phyloP scores from a whole-genome alignment of 2,888 invertebrate genomes.

The Calephelis perditalis region DNA sequence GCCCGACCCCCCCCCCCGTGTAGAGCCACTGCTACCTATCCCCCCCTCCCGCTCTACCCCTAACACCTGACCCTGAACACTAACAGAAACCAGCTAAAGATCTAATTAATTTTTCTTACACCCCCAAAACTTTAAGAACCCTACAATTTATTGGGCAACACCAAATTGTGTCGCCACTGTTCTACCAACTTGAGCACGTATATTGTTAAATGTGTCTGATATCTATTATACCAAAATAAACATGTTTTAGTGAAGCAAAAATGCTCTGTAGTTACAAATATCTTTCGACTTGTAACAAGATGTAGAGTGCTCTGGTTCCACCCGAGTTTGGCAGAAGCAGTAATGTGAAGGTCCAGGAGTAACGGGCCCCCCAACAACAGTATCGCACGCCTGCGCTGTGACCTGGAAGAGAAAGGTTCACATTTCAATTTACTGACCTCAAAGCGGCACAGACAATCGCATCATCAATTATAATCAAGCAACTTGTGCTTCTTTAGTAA shows the following conservation, averaged over 20 bases:
- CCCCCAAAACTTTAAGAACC: too few species aligned
- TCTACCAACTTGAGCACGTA: too few species aligned
- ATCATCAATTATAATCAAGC: constrained; percentile 76
- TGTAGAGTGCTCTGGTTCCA: too few species aligned
- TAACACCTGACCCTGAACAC: constrained; percentile 34
- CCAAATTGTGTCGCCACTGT: too few species aligned
- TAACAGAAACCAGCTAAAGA: constrained; percentile 1
- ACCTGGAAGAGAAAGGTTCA: constrained; percentile 60
- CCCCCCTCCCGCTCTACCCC: constrained; percentile 40
- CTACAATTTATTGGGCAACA: too few species aligned
- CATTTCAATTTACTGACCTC: constrained; percentile 62
- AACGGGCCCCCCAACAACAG: constrained; percentile 20
- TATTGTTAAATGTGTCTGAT: too few species aligned
- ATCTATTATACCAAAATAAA: too few species aligned
- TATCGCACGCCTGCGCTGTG: constrained; percentile 27
- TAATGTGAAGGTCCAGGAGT: not conserved
- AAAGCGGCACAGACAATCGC: constrained; percentile 61
- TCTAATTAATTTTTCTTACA: too few species aligned
- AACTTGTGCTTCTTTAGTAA: constrained; percentile 47
- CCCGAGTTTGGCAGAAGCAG: too few species aligned
- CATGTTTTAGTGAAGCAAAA: too few species aligned
- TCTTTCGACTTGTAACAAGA: too few species aligned
- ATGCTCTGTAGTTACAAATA: too few species aligned
- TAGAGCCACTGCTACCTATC: constrained; percentile 53
- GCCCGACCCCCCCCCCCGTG: constrained; percentile 81